phyloP scores from a whole-genome alignment of 2,113 vertebrate species.

The Ceuthmochares aereus region DNA sequence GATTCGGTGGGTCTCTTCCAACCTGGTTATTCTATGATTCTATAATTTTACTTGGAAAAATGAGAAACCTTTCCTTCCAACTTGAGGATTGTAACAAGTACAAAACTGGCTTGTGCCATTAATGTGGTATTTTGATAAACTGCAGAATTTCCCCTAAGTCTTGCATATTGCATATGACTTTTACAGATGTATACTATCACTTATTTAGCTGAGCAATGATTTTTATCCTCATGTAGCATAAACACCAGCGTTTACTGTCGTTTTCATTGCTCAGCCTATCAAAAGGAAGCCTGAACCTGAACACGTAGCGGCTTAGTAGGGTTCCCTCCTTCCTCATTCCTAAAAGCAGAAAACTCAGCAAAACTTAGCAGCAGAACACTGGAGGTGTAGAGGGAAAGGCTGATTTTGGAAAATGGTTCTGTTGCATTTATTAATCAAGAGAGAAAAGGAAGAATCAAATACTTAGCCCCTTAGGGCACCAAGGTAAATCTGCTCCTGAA shows the following conservation, averaged over 20 bases:
- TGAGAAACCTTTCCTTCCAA: not conserved
- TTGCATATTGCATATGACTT: not conserved
- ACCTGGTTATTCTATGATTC: too few relatives aligned
- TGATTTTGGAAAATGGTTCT: not conserved
- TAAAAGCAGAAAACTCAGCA: not conserved
- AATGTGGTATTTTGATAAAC: not conserved
- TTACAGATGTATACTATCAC: not conserved
- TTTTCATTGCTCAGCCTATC: not conserved
- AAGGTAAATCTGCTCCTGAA: not conserved
- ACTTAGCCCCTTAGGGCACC: not conserved
- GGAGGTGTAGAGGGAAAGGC: not conserved
- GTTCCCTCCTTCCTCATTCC: not conserved
- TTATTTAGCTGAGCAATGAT: not conserved
- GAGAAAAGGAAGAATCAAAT: not conserved
- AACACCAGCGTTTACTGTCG: not conserved
- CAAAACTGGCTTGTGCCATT: not conserved
- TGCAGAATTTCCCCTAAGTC: not conserved
- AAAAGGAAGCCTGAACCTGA: not conserved
- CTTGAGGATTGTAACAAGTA: not conserved
- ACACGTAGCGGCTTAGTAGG: not conserved
- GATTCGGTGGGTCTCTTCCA: too few relatives aligned
- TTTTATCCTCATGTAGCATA: not conserved
- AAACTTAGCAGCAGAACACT: not conserved
- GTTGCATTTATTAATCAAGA: not conserved
- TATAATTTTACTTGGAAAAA: not conserved